phyloP scores from a whole-genome alignment of 2,797 vertebrate genomes.

The Coregonus suidteri region DNA sequence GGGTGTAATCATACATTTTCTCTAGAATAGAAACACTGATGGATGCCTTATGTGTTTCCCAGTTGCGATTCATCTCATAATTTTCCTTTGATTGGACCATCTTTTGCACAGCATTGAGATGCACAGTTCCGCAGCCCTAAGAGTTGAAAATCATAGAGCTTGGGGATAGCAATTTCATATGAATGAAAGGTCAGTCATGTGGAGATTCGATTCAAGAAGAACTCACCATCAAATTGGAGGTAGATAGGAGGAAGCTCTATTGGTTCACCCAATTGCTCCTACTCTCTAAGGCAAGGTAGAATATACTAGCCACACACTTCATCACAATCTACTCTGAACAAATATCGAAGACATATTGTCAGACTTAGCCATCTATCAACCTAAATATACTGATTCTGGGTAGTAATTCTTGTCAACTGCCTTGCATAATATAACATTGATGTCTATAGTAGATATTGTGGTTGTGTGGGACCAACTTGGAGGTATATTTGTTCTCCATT shows the following conservation, averaged over 20 bases:
- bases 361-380: background rate
- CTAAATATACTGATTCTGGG: background rate
- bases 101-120: conserved; percentile 21
- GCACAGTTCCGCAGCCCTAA: conserved; percentile 11
- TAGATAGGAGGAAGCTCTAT: background rate
- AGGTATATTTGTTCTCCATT: too few relatives aligned
- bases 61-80: conserved; percentile 26
- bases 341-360: too few relatives aligned
- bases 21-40: background rate
- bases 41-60: background rate
- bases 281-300: background rate
- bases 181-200: conserved; percentile 42
- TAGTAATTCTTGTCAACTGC: background rate
- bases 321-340: background rate
- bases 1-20: conserved; percentile 21
- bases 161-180: conserved; percentile 35
- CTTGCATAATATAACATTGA: background rate
- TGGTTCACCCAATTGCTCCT: background rate
- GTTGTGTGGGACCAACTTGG: background rate
- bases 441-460: background rate
- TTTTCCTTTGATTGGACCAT: conserved; percentile 30
- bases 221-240: conserved; percentile 4
- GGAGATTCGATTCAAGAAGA: conserved; percentile 35
- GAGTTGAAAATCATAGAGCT: conserved; percentile 26
- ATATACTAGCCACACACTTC: background rate